phyloP scores from a whole-genome alignment of 2,888 invertebrate genomes.

The Hydrotaea diabolus region DNA sequence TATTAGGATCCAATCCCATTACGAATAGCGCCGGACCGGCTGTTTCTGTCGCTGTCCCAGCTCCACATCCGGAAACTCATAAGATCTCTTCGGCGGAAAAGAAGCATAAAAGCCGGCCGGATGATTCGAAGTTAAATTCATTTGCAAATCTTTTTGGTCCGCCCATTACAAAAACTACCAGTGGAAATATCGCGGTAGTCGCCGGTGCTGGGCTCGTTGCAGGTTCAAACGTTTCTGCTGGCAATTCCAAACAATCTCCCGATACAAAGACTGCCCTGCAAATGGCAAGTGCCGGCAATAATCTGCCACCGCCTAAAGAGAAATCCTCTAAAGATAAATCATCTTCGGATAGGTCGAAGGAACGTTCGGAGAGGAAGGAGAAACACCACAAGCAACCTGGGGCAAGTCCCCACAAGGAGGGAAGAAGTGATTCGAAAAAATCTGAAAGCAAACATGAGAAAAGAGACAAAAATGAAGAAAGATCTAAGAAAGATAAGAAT shows the following conservation, averaged over 20 bases:
- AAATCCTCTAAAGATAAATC: conserved; percentile 75
- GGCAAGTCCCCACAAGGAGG: conserved; percentile 82
- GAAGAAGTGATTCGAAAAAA: conserved; percentile 78
- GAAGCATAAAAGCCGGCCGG: conserved; percentile 84
- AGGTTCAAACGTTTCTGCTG: conserved; percentile 74
- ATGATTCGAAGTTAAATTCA: conserved; percentile 83
- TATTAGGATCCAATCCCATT: conserved; percentile 63
- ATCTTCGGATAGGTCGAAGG: conserved; percentile 75
- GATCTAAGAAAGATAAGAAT: conserved; percentile 81
- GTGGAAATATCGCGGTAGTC: conserved; percentile 56
- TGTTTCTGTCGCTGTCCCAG: conserved; percentile 61
- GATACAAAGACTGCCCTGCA: conserved; percentile 36
- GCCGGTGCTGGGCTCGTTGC: conserved; percentile 30
- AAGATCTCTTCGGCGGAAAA: conserved; percentile 76
- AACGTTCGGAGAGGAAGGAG: conserved; percentile 83
- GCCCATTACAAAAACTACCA: conserved; percentile 87
- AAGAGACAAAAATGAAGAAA: conserved; percentile 80
- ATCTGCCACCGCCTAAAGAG: conserved; percentile 69
- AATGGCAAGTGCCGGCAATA: conserved; percentile 3
- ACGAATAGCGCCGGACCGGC: conserved; percentile 56
- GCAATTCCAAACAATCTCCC: conserved; percentile 52
- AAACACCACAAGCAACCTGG: conserved; percentile 80
- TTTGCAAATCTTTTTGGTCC: conserved; percentile 92
- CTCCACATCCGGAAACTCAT: conserved; percentile 31
- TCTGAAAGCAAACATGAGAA: conserved; percentile 81